Percentiles rank a stretch among this genome's conserved stretches.
Conservation (phyloP, 2,888 invertebrate species). For the Sipha maydis region DNA sequence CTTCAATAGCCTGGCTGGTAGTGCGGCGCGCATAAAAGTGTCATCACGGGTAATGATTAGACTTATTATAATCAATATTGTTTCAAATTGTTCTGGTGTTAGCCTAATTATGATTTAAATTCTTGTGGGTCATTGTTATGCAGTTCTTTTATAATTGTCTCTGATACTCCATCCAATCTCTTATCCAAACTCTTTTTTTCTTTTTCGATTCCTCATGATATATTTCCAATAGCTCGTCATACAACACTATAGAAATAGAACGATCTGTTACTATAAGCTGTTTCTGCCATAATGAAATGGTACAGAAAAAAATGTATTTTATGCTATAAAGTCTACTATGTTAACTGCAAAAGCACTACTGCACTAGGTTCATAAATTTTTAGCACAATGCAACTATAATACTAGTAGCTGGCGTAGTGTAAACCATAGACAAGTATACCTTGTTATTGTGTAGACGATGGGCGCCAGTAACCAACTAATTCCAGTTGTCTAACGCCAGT, state of each 20-base stretch:
- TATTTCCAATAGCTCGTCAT: slow-evolving; percentile 22
- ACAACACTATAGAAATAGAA: slow-evolving; percentile 30
- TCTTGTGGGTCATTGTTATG: not conserved
- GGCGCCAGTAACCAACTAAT: too few relatives aligned
- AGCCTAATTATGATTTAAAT: not conserved
- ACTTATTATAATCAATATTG: not conserved
- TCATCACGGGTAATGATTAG: not conserved
- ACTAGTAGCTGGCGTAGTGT: slow-evolving; percentile 24
- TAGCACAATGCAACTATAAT: too few relatives aligned
- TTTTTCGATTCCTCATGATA: slow-evolving; percentile 27
- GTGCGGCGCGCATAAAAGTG: not conserved
- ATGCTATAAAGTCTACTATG: not conserved
- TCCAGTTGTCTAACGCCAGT: too few relatives aligned
- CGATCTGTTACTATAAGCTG: slow-evolving; percentile 19
- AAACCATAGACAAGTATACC: too few relatives aligned
- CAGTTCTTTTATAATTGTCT: not conserved
- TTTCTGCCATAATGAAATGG: slow-evolving; percentile 24
- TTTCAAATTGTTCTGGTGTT: slow-evolving; percentile 6
- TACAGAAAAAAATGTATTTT: slow-evolving; percentile 18
- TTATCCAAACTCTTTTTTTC: slow-evolving; percentile 38
- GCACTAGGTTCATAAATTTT: too few relatives aligned
- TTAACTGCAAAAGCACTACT: too few relatives aligned
- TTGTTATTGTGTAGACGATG: too few relatives aligned
- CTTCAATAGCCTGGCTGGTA: too few relatives aligned
- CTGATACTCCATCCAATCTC: slow-evolving; percentile 20